Evolutionary conservation across 2,113 vertebrate genomes (phyloP).

Genomic region (Lipophrys pholis): DNA sequence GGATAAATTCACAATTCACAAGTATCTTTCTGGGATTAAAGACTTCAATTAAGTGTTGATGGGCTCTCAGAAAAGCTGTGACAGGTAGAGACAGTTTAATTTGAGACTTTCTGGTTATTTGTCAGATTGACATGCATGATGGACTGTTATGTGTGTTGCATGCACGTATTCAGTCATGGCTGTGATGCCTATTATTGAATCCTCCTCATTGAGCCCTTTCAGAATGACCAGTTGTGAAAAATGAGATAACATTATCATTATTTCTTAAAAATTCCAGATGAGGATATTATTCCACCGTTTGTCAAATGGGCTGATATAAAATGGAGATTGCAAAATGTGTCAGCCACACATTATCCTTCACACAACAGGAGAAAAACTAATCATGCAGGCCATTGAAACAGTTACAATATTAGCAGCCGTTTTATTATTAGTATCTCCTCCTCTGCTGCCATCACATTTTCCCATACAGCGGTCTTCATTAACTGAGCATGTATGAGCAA

Average conservation of each 20-base stretch:
- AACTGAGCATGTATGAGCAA: conserved; percentile 6
- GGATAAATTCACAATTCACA: too few relatives aligned
- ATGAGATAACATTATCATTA: neutral
- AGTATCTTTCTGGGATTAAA: too few relatives aligned
- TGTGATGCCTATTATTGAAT: too few relatives aligned
- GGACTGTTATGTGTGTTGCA: too few relatives aligned
- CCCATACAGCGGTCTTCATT: conserved; percentile 41
- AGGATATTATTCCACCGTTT: too few relatives aligned
- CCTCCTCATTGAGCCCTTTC: neutral
- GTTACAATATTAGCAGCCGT: conserved; percentile 28
- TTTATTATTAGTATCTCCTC: conserved; percentile 4
- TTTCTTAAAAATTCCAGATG: neutral
- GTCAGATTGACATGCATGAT: too few relatives aligned
- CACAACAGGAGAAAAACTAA: conserved; percentile 24
- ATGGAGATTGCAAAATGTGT: neutral
- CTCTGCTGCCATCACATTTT: conserved; percentile 15
- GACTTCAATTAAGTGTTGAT: too few relatives aligned
- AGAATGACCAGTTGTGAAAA: neutral
- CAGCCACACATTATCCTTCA: conserved; percentile 13
- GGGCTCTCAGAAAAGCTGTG: too few relatives aligned
- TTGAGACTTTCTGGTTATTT: too few relatives aligned
- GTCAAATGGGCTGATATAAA: neutral
- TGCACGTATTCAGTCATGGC: too few relatives aligned
- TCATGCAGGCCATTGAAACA: conserved; percentile 33
- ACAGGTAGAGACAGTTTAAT: too few relatives aligned